Evolutionary conservation across 2,113 vertebrate species (phyloP).

Genomic region (Callipepla squamata): DNA sequence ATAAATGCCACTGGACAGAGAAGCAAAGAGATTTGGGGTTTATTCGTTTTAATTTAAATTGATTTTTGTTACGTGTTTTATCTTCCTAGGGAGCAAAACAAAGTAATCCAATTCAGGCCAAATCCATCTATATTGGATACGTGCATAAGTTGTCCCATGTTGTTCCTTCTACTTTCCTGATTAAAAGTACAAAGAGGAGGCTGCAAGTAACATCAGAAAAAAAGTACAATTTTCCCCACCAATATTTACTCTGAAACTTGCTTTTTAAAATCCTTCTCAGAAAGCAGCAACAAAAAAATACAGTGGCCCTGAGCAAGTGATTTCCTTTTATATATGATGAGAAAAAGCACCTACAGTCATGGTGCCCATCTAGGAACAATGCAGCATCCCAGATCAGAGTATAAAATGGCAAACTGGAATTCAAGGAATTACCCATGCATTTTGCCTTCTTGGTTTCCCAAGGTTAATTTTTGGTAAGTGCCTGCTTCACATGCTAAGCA

Average conservation of each 20-base stretch:
- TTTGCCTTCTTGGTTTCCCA: neutral
- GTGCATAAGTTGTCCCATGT: neutral
- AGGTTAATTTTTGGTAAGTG: neutral
- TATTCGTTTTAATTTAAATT: neutral
- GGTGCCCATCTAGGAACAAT: neutral
- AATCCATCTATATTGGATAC: neutral
- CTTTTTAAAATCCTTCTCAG: neutral
- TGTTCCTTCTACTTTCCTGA: neutral
- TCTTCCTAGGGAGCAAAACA: neutral
- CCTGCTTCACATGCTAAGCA: neutral
- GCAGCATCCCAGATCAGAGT: neutral
- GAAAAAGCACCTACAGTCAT: neutral
- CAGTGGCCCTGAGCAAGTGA: neutral
- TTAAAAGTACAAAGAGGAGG: neutral
- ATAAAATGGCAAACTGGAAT: neutral
- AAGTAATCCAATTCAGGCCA: neutral
- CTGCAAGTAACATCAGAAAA: neutral
- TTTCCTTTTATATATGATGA: neutral
- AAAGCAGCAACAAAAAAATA: neutral
- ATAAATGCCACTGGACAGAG: neutral
- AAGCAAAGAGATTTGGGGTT: neutral
- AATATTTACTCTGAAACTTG: neutral
- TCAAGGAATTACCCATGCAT: neutral
- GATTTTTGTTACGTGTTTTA: neutral
- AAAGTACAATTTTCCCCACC: neutral